A percentile compares a stretch with the other conserved stretches of the same genome.
Evolutionary conservation across 1,140 invertebrate genomes (phyloP).

Genomic region (Danaus plexippus): DNA sequence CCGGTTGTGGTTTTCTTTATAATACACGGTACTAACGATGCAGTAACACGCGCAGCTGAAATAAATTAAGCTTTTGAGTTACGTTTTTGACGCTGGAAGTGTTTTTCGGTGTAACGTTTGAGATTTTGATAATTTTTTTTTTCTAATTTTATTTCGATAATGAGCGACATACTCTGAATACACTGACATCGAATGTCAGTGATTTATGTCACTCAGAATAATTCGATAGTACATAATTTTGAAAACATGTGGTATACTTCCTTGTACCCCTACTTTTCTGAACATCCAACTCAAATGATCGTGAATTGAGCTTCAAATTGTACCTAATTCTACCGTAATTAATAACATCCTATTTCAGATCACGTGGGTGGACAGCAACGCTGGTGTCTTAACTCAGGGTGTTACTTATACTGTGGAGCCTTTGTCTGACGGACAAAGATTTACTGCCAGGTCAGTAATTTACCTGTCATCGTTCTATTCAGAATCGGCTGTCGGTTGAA

Average conservation of each 20-base stretch:
- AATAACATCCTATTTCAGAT: slow-evolving; percentile 74
- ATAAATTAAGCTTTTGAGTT: slow-evolving; percentile 1
- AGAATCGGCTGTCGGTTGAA: not conserved
- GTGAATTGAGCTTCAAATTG: no score
- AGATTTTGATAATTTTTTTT: no score
- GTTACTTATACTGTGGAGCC: slow-evolving; percentile 82
- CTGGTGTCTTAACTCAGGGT: slow-evolving; percentile 83
- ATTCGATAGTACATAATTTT: no score
- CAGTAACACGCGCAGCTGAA: slow-evolving; percentile 5
- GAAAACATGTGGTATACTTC: no score
- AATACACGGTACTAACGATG: slow-evolving; percentile 9
- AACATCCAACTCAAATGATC: no score
- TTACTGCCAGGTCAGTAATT: slow-evolving; percentile 75
- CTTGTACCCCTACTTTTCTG: no score
- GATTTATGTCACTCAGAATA: no score
- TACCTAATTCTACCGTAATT: slow-evolving; percentile 6
- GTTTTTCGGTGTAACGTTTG: no score
- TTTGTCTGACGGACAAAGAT: slow-evolving; percentile 83
- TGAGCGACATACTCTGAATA: no score
- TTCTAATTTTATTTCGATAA: no score
- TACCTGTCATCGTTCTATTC: slow-evolving; percentile 9
- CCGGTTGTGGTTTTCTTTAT: slow-evolving; percentile 12
- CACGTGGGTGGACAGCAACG: slow-evolving; percentile 91
- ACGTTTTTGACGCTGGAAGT: no score
- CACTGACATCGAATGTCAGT: no score